Base-by-base conservation (phyloP, 1,140 invertebrate genomes). In the Halictus rubicundus region DNA sequence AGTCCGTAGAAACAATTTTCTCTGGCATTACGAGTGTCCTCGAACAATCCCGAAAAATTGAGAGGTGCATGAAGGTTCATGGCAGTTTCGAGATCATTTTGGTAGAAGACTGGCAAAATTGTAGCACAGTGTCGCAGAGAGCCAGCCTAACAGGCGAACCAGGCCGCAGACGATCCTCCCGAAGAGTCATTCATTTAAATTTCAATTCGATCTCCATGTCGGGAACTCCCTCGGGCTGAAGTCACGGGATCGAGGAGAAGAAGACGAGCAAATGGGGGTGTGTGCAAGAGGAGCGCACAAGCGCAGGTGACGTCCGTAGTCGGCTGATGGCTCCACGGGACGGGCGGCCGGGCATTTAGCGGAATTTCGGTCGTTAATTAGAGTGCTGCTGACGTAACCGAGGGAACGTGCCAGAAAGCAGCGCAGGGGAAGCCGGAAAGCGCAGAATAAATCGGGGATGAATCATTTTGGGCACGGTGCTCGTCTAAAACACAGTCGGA, bases 141-240 rank as follows among this genome's bases (percentile, higher is more conserved):
- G 42, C 52, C 42, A 12, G 23, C 1, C 19, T 8, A 21, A 21
- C 60, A 9, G 60, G 21, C 16, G 14, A 42, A n/a, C 16, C 52
- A 25, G 57, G 37, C 23, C 54, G 27, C 23, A 23, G 21, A 9
- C 21, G 21, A 23, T 0, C 27, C 12, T 16, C 1, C 21, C 27
- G 23, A 16, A 21, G 32, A 39, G 32, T 75, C 61, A 25, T 68
- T 75, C 65, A 75, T 65, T 74, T 74, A 49, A 74, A 74, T 75
- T 66, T 68, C 46, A 75, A 75, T 68, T 75, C 72, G 63, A 68
- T 75, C 25, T 68, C 63, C 72, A 57, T 57, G 72, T 57, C 8
- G 21, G 21, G 21, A 8, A 16, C 46, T 39, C 46, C 57, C 21
- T 12, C 10, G 23, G 59, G 59, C 23, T 32, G 54, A 23, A 60